Evolutionary conservation across 1,140 invertebrate species (phyloP), one percentile per base, ranked within the genome.

Genomic region (Coptotermes formosanus): DNA sequence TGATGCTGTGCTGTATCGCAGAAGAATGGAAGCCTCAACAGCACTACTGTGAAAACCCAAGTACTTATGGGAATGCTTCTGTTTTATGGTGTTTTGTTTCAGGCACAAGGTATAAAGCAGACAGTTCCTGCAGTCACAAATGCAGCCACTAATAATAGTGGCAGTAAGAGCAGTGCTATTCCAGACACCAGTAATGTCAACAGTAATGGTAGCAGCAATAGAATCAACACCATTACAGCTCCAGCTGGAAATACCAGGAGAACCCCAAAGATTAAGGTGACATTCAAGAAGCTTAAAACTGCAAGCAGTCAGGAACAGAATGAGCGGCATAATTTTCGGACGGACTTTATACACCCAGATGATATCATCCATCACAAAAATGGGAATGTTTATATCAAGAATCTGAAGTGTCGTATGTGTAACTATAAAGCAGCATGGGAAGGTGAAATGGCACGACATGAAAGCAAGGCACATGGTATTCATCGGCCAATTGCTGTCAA

Each of bases 381-480:
- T 89, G 92, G 88, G 89, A 92, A 89, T 89, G 88, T 90, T 44
- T 91, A 89, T 89, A 92, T 89, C 89, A 92, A 90, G 89, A 90
- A 89, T 88, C 90, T 87, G 89, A 92, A 89, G 88, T 92, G 90
- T 90, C 91, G 90, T 86, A 90, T 90, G 12, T 94, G 93, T 86
- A 90, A 91, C 85, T 94, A 92, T 86, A 91, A 92, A 86, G 92
- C 92, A 12, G 91, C 92, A 4, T 92, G 93, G 89, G 92, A 93
- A 82, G 92, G 90, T 19, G 93, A 92, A 89, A 92, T 92, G 91
- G 91, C 90, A 88, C 92, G 89, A 90, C 94, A 91, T 90, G 92
- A 92, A 89, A 90, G 88, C 88, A 91, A 91, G 87, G 91, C 89
- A 87, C 93, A 90, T 90, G 92, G 90, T 88, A 91, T 91, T 87